Percentiles rank a stretch among this genome's conserved stretches.
Evolutionary conservation across 2,888 invertebrate species (phyloP).

Genomic region (Drosophila aldrichi): DNA sequence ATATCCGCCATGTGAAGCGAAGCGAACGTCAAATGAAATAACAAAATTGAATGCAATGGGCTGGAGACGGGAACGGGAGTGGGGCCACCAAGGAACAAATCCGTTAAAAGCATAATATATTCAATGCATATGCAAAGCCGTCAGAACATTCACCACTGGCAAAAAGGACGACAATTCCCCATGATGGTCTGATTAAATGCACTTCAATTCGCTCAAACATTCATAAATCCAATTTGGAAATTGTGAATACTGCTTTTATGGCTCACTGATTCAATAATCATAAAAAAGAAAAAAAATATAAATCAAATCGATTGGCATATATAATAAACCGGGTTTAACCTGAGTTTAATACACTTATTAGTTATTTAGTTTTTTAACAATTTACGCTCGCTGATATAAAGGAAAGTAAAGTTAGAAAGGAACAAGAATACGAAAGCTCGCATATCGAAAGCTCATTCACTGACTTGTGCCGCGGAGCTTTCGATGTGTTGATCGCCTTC

Average conservation of each 20-base stretch:
- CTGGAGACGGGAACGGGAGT: background rate
- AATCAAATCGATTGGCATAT: background rate
- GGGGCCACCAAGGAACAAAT: background rate
- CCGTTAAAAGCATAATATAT: constrained; percentile 17
- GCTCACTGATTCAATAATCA: constrained; percentile 1
- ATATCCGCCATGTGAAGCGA: constrained; percentile 40
- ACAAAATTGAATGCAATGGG: constrained; percentile 28
- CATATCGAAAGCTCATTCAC: no score
- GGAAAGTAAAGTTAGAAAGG: no score
- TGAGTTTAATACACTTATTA: no score
- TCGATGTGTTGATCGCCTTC: no score
- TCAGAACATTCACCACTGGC: constrained; percentile 3
- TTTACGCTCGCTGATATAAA: no score
- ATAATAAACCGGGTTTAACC: no score
- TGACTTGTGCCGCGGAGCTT: no score
- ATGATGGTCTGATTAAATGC: constrained; percentile 16
- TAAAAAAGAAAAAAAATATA: background rate
- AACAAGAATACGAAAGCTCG: no score
- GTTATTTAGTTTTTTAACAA: no score
- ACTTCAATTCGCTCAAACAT: constrained; percentile 10
- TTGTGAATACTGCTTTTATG: background rate
- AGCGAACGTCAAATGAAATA: constrained; percentile 43
- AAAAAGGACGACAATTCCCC: constrained; percentile 17
- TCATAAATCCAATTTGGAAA: constrained; percentile 9
- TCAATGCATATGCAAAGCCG: constrained; percentile 12